Evolutionary conservation across 2,888 invertebrate genomes (phyloP), one percentile per base, ranked within the genome.

Genomic region (Tenthredo amoena): DNA sequence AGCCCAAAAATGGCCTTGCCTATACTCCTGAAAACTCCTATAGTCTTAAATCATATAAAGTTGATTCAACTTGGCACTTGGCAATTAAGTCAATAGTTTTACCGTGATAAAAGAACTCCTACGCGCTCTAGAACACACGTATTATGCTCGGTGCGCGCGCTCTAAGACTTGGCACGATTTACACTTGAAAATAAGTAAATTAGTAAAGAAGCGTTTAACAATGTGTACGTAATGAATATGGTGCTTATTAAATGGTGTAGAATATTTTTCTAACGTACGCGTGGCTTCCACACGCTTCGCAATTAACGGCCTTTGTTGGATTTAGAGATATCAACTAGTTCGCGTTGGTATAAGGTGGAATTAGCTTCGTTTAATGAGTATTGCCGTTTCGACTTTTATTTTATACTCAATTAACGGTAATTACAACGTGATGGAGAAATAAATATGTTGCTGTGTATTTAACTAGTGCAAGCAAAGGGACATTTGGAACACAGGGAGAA

Each of bases 81-180:
- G 21, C 18, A 77, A 62, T 81, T 81, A 62, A 40, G 83, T 68
- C 83, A 83, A 83, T 92, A 93, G 90, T 87, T 71, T 92, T 55
- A 85, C 86, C 82, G 47, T 58, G 82, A 85, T 87, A 4, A 47
- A 68, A 47, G 47, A 83, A 71, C 83, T 83, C 91, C 89, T 93
- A 91, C 87, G 91, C 93, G 93, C 93, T 93, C 93, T 93, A 89
- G 90, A 93, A 93, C 93, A 90, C 93, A 92, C 92, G 91, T 91
- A 91, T 93, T 92, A 92, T 89, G 89, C 89, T 89, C 86, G 85
- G 88, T 89, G 90, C 89, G 88, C 88, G 89, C 88, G 87, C 88
- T 91, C 88, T 47, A 31, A 50, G 43, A 34, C 31, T 31, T 68
- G 83, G 62, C 83, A 68, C 83, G 47, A 83, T 83, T 83, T 83